Evolutionary conservation across 2,797 vertebrate species (phyloP).

Genomic region (Acomys russatus): DNA sequence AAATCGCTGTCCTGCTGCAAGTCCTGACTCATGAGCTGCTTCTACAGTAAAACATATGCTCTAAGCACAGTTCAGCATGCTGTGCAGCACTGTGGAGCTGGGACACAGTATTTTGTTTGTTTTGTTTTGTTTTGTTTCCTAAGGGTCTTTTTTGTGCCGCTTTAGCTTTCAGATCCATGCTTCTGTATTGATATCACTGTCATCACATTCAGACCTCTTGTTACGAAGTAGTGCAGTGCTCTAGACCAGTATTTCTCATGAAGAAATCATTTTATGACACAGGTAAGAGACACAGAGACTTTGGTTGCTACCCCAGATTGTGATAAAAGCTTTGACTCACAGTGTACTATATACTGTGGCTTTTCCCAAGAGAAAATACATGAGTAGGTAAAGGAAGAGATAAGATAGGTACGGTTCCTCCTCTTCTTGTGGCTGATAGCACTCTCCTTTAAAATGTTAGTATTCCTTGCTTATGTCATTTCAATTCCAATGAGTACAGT

Average conservation of each 20-base stretch:
- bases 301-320: background rate
- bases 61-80: background rate
- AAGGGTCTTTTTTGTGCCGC: too few species aligned
- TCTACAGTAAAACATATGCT: background rate
- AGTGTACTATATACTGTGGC: background rate
- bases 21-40: background rate
- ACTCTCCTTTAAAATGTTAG: background rate
- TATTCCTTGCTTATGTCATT: background rate
- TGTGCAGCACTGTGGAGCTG: fast-evolving
- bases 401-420: background rate
- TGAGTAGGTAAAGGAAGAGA: background rate
- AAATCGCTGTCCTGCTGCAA: background rate
- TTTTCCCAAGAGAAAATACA: background rate
- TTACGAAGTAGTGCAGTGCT: background rate
- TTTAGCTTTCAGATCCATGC: background rate
- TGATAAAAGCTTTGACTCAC: background rate
- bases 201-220: background rate
- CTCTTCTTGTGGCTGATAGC: background rate
- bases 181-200: too few species aligned
- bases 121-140: background rate
- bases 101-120: background rate
- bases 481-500: background rate
- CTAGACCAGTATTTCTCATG: background rate
- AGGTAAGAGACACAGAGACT: background rate
- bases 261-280: background rate